Evolutionary conservation across 2,113 vertebrate genomes (phyloP).

Genomic region (Pseudorectes ferrugineus): DNA sequence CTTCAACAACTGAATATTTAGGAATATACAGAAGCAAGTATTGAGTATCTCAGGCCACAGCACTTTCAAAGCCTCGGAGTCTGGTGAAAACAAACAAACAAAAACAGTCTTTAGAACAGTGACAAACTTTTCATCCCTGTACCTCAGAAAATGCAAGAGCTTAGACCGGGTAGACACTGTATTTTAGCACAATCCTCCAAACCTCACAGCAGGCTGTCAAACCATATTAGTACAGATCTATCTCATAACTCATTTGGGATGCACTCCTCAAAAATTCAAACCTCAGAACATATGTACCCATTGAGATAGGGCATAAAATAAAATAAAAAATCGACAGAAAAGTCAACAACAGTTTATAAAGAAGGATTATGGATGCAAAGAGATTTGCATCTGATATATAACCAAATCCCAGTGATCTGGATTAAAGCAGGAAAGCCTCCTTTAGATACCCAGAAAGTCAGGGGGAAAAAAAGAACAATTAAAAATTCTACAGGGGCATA

Average conservation of each 20-base stretch:
- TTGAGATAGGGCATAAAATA: neutral
- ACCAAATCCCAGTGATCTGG: constrained; percentile 44
- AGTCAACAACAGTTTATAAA: constrained; percentile 26
- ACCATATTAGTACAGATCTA: neutral
- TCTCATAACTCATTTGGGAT: neutral
- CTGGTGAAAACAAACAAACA: neutral
- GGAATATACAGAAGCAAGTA: neutral
- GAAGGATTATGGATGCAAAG: constrained; percentile 40
- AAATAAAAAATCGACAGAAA: neutral
- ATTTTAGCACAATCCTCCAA: neutral
- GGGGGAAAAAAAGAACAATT: neutral
- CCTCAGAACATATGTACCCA: neutral
- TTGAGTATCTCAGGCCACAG: neutral
- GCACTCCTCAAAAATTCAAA: neutral
- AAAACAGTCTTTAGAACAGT: neutral
- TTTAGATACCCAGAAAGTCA: neutral
- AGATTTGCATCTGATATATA: constrained; percentile 49
- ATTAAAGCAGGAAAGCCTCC: constrained; percentile 40
- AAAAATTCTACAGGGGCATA: neutral
- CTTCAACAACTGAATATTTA: neutral
- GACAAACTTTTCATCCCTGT: neutral
- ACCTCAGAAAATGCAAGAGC: neutral
- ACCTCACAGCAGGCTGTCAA: neutral
- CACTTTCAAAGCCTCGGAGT: neutral
- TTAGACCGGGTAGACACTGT: neutral